Evolutionary conservation across 2,797 vertebrate genomes (phyloP), one percentile per base, ranked within the genome.

Genomic region (Anguilla marmorata): DNA sequence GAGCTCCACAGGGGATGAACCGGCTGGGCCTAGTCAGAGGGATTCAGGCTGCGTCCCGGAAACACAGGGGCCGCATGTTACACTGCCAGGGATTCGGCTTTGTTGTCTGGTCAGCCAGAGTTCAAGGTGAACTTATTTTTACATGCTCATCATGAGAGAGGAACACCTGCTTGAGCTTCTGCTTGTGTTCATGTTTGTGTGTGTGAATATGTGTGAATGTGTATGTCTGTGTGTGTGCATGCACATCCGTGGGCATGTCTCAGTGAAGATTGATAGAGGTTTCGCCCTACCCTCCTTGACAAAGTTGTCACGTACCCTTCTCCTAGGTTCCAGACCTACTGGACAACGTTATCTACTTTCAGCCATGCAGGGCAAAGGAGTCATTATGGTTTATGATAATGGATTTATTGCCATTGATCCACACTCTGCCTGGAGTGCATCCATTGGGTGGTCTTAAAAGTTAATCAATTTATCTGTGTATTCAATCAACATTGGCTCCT

Each of bases 381-480:
- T 89, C 79, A 86, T 72, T 86, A 85, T 84, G 86, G 86, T 63
- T 85, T 84, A 89, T 84, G 80, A 76, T 87, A 87, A 87, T 89
- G 80, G 85, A 50, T 89, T 85, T 89, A 66, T 87, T 76, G 69
- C 82, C 69, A 80, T 85, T 89, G 86, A 89, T 89, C 85, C 66
- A 19, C 9, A 12, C 27, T 30, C 54, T 30, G 82, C 63, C 86
- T 85, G 27, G 56, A 56, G 58, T n/a, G 1, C 79, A 60, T 85
- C 45, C 52, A 76, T 60, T 33, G 82, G 83, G 33, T 72, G 82
- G 86, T 79, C 83, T 85, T 63, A 58, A 92, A 94, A 91, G 91
- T 86, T 93, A 94, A 95, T 95, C 93, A 93, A 94, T 95, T 94
- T 94, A 94, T 95, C 94, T 92, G 92, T 91, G 91, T 91, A 91